Evolutionary conservation across 2,888 invertebrate genomes (phyloP).

Genomic region (Zonitis immaculata): DNA sequence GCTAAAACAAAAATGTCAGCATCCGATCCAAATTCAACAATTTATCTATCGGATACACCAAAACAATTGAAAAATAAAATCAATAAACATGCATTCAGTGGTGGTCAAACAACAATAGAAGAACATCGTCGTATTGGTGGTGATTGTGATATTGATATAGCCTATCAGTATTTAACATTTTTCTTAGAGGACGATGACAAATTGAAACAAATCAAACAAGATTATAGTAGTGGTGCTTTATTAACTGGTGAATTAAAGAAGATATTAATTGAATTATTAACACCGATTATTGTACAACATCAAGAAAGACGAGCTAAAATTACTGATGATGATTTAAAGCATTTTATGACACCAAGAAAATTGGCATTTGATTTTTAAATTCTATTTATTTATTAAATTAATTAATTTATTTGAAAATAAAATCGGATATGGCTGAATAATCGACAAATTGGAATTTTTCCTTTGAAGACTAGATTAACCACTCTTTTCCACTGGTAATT

Average conservation of each 20-base stretch:
- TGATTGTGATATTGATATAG: slow-evolving; percentile 93
- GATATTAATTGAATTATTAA: slow-evolving; percentile 74
- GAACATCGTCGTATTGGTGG: slow-evolving; percentile 89
- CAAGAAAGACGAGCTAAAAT: slow-evolving; percentile 73
- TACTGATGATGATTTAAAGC: slow-evolving; percentile 77
- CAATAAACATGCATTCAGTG: slow-evolving; percentile 96
- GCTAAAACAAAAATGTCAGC: slow-evolving; percentile 99
- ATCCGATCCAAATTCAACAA: slow-evolving; percentile 87
- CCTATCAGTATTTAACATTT: slow-evolving; percentile 90
- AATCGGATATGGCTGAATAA: too few species aligned
- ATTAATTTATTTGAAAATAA: slow-evolving; percentile 12
- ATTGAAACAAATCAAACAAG: slow-evolving; percentile 64
- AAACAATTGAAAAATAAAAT: slow-evolving; percentile 96
- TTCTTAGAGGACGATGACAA: slow-evolving; percentile 91
- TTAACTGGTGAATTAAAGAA: slow-evolving; percentile 95
- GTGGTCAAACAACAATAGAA: slow-evolving; percentile 89
- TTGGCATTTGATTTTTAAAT: slow-evolving; percentile 55
- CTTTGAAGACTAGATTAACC: too few species aligned
- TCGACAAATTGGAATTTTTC: too few species aligned
- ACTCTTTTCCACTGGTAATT: too few species aligned
- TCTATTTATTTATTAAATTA: background rate
- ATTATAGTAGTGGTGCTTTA: slow-evolving; percentile 81
- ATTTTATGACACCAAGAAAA: slow-evolving; percentile 82
- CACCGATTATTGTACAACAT: slow-evolving; percentile 75
- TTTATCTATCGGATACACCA: slow-evolving; percentile 91